phyloP scores from a whole-genome alignment of 2,113 vertebrate genomes.

The Hydrochoerus hydrochaeris region DNA sequence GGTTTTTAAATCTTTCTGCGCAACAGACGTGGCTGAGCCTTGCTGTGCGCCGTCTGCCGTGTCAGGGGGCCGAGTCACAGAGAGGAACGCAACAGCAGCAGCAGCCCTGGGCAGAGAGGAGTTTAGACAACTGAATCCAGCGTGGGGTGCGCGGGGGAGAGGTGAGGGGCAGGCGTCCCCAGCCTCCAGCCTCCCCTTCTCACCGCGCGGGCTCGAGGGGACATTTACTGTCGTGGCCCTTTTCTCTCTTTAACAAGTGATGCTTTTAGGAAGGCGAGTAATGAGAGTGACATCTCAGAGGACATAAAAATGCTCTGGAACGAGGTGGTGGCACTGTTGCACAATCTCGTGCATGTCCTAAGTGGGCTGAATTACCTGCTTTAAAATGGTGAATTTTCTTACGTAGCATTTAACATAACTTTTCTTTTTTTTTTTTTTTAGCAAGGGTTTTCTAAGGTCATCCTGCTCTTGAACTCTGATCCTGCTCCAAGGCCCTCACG shows the following conservation, averaged over 20 bases:
- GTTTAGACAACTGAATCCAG: not conserved
- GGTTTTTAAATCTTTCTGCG: not conserved
- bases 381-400: not conserved
- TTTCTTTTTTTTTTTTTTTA: not conserved
- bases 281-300: not conserved
- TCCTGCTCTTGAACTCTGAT: not conserved
- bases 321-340: accelerated
- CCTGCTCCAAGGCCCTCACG: not conserved
- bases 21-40: not conserved
- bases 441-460: not conserved
- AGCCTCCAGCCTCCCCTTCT: not conserved
- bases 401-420: not conserved
- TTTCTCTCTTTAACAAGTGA: not conserved
- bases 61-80: not conserved
- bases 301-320: not conserved
- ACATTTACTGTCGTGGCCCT: not conserved
- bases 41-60: no score
- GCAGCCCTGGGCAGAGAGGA: accelerated
- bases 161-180: not conserved
- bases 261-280: not conserved
- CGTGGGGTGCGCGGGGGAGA: accelerated
- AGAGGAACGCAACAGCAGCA: not conserved
- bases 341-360: accelerated
- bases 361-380: accelerated
- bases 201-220: accelerated